Evolutionary conservation across 35 echinoderm and acorn worm genomes (phyloP).

Genomic region (Diadema setosum): DNA sequence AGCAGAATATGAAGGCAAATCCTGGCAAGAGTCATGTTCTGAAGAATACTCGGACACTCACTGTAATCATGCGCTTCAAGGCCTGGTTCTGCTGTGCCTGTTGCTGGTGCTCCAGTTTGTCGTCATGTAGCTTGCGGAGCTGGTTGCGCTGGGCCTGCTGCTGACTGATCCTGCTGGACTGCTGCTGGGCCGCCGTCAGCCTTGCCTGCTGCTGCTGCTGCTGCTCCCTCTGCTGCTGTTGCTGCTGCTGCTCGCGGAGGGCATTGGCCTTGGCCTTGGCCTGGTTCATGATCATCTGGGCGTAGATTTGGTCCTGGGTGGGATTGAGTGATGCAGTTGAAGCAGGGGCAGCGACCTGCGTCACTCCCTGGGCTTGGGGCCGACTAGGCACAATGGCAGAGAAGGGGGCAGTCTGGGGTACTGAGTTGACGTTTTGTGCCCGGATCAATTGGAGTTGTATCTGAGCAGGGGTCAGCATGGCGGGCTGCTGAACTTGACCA

Average conservation of each 20-base stretch:
- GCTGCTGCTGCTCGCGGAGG: background rate
- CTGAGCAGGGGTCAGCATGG: background rate
- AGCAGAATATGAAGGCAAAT: too few relatives aligned
- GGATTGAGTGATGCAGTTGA: background rate
- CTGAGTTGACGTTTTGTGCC: background rate
- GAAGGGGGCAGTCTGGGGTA: background rate
- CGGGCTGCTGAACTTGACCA: background rate
- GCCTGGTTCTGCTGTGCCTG: background rate
- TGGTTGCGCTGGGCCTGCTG: background rate
- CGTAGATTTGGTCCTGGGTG: background rate
- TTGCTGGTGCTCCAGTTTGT: background rate
- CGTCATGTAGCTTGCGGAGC: background rate
- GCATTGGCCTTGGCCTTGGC: background rate
- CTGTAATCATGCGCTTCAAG: background rate
- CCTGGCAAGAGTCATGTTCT: too few relatives aligned
- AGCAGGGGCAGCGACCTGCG: background rate
- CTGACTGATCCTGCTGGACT: background rate
- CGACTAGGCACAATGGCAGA: background rate
- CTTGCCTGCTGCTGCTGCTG: constrained; percentile 1
- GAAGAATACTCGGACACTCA: too few relatives aligned
- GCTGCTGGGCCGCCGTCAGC: background rate
- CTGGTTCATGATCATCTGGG: background rate
- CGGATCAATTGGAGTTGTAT: background rate
- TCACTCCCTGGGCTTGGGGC: background rate
- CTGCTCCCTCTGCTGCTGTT: constrained; percentile 7